These are phyloP conservation scores for Epinephelus malabaricus DNA, from an alignment of 2,797 vertebrate genomes.

Conservation along the genomic window DNA sequence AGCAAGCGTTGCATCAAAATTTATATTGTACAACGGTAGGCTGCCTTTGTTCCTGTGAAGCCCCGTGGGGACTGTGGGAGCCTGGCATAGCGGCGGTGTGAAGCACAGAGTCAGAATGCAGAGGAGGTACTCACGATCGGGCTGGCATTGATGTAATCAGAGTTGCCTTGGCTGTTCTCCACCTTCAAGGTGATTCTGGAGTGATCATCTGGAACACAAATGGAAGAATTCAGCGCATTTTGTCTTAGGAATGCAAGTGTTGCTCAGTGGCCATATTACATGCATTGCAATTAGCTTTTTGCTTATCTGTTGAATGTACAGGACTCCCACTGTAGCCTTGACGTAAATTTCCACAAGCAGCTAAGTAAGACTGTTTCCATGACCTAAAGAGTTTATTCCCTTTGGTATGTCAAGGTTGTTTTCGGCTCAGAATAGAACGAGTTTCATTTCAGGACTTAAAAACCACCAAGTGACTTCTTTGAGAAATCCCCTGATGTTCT, in stretches of 20 bases:
- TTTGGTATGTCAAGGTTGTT: slow-evolving; percentile 7
- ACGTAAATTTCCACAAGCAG: neutral
- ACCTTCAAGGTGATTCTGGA: slow-evolving; percentile 93
- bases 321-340: neutral
- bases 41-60: slow-evolving; percentile 58
- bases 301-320: neutral
- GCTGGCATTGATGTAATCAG: slow-evolving; percentile 98
- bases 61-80: slow-evolving; percentile 52
- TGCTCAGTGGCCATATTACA: neutral
- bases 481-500: slow-evolving; percentile 2
- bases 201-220: slow-evolving; percentile 92
- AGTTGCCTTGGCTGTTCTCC: slow-evolving; percentile 92
- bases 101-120: slow-evolving; percentile 47
- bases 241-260: neutral
- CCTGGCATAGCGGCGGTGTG: neutral
- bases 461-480: neutral
- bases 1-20: slow-evolving; percentile 72
- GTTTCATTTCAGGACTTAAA: slow-evolving; percentile 4
- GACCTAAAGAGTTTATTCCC: slow-evolving; percentile 1
- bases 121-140: slow-evolving; percentile 92
- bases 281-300: slow-evolving; percentile 3
- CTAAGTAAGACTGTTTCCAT: neutral
- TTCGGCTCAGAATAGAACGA: neutral
- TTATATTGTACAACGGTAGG: slow-evolving; percentile 55
- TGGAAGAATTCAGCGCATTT: slow-evolving; percentile 33